Conservation (phyloP, 2,113 vertebrate genomes). For the Chaetorhynchus papuensis region DNA sequence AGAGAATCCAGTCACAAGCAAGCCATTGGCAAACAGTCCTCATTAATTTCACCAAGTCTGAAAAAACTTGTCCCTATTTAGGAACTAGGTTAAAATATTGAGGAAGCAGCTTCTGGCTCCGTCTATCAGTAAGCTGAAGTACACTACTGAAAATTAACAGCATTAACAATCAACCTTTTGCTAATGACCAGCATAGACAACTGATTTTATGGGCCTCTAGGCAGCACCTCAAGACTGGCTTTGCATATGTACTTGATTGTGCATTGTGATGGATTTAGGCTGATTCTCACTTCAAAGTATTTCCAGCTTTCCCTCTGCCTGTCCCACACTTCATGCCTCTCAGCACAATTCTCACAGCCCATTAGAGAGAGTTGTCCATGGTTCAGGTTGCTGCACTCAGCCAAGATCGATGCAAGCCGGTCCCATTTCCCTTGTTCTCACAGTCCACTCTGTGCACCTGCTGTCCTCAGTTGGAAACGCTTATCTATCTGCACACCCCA, state of each 20-base stretch:
- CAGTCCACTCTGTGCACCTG: neutral
- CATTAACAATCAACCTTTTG: neutral
- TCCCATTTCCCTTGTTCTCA: neutral
- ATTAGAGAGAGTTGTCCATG: neutral
- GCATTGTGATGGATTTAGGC: neutral
- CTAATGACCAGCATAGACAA: neutral
- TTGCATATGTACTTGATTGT: neutral
- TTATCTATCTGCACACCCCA: neutral
- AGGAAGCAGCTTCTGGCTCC: neutral
- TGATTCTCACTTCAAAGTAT: neutral
- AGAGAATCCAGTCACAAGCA: neutral
- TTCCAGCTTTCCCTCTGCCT: neutral
- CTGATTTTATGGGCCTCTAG: neutral
- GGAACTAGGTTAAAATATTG: neutral
- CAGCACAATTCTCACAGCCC: neutral
- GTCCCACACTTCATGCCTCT: neutral
- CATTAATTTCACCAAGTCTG: neutral
- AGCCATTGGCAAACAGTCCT: neutral
- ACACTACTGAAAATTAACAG: neutral
- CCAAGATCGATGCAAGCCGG: neutral
- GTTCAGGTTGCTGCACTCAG: neutral
- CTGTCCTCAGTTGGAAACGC: neutral
- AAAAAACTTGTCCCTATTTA: neutral
- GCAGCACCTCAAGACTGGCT: neutral
- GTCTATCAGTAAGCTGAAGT: neutral